These are phyloP conservation scores for Drosophila willistoni DNA, from an alignment of 1,140 invertebrate species.

Conservation along the genomic window DNA sequence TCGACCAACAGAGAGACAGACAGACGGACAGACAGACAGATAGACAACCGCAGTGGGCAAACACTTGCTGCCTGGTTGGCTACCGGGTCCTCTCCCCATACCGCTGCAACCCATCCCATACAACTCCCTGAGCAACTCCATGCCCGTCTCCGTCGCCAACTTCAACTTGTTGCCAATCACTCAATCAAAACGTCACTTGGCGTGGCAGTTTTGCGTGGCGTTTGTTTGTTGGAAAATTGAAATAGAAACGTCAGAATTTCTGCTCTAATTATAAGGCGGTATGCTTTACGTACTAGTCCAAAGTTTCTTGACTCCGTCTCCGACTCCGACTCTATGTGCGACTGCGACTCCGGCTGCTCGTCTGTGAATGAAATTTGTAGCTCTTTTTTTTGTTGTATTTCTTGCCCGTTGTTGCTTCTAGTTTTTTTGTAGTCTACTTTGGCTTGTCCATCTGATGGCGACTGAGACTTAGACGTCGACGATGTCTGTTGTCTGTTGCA, in stretches of 20 bases:
- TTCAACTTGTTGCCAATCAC: constrained; percentile 82
- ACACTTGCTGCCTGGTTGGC: constrained; percentile 79
- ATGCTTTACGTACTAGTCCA: constrained; percentile 73
- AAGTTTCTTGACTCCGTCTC: constrained; percentile 69
- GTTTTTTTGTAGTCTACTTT: constrained; percentile 58
- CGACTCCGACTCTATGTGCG: constrained; percentile 23
- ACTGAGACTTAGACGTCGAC: constrained; percentile 21
- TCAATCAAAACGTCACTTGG: constrained; percentile 83
- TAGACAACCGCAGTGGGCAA: constrained; percentile 71
- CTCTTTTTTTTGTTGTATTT: constrained; percentile 29
- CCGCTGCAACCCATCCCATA: too few species aligned
- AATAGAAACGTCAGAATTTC: constrained; percentile 83
- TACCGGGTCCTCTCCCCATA: constrained; percentile 34
- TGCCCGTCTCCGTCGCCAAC: constrained; percentile 28
- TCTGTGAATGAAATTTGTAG: constrained; percentile 32
- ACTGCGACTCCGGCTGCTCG: constrained; percentile 36
- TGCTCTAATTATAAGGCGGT: constrained; percentile 83
- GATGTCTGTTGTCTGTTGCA: constrained; percentile 63
- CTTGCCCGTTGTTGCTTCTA: constrained; percentile 22
- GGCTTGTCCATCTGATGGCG: constrained; percentile 48
- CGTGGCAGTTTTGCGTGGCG: constrained; percentile 79
- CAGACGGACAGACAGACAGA: constrained; percentile 6
- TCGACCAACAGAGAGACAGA: not conserved
- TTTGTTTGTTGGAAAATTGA: constrained; percentile 77
- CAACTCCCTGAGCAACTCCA: not conserved